phyloP scores from a whole-genome alignment of 2,113 vertebrate species.

The Brienomyrus brachyistius region DNA sequence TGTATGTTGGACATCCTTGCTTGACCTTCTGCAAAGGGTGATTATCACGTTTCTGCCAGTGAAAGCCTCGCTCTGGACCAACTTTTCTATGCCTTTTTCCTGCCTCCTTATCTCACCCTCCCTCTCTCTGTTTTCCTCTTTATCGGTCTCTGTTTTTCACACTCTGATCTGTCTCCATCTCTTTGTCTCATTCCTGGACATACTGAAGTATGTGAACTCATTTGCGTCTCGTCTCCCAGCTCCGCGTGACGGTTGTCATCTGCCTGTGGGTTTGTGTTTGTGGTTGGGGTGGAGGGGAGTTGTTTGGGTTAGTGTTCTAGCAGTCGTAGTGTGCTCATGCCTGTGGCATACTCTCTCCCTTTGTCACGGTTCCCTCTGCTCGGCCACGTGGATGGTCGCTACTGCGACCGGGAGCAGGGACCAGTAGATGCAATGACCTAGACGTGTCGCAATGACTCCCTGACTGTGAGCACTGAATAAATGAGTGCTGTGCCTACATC shows the following conservation, averaged over 20 bases:
- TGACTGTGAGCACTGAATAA: not conserved
- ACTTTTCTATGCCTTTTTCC: not conserved
- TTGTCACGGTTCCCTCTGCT: not conserved
- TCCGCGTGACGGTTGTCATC: slow-evolving; percentile 14
- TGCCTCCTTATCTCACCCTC: not conserved
- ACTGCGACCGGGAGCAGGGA: not conserved
- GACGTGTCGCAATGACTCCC: not conserved
- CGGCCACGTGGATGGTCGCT: not conserved
- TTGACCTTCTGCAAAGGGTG: not conserved
- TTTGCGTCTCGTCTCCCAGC: slow-evolving; percentile 35
- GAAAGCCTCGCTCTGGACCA: not conserved
- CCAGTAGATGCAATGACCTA: not conserved
- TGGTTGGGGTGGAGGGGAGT: not conserved
- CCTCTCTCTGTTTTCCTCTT: not conserved
- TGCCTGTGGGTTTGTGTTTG: not conserved
- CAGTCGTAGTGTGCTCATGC: not conserved
- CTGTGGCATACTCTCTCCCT: not conserved
- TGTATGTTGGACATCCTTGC: not conserved
- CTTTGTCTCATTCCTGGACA: not conserved
- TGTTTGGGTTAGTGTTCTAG: not conserved
- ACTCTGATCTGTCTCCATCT: not conserved
- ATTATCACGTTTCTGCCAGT: not conserved
- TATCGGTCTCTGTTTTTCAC: not conserved
- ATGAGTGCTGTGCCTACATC: not conserved
- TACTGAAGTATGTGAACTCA: slow-evolving; percentile 40